Base-by-base conservation (phyloP, 1,140 invertebrate genomes). In the Drosophila obscura region DNA sequence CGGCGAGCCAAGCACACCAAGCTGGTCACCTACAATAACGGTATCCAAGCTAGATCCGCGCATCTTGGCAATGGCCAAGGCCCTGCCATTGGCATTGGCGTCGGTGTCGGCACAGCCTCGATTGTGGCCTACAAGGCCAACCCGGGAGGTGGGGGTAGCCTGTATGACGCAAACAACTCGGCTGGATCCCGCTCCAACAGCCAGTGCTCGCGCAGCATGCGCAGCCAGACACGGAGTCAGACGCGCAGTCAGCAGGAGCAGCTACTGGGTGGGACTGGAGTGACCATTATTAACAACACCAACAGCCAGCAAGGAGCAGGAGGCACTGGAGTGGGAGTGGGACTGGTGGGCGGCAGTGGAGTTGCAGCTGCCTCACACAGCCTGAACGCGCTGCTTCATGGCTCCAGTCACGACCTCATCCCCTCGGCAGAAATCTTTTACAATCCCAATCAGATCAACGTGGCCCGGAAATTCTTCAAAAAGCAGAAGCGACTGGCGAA, bases 391-490 rank as follows among this genome's bases (percentile, higher is more conserved):
- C 15, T 48, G 81, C 93, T 13, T 83, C 94, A 64, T 93, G 65
- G 62, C 7, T 67, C 74, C 7, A 77, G 65, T 5, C 90, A 76
- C 26, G 84, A 81, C 31, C 76, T 76, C 11, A 91, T 91, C 61
- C 90, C 90, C 35, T 90, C 94, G 2, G 95, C 95, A 0, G 95
- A 97, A 78, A 94, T 96, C 91, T 98, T 98, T 92, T 98, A 98
- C 84, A 98, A 98, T 93, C 96, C 97, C 0, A 96, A 96, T 84
- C 97, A 98, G 91, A 98, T 96, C 90, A 97, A 96, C 13, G 96
- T 97, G 1, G 97, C 97, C 0, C 94, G 96, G 67, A 97, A 97
- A 80, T 98, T 98, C 92, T 98, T 98, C 91, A 96, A 97, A 67
- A 97, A 97, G 84, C 96, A 97, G 88, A 94, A 95, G 22, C 94